Evolutionary conservation across 2,888 invertebrate genomes (phyloP), one percentile per base, ranked within the genome.

Genomic region (Oeneis ivallda): DNA sequence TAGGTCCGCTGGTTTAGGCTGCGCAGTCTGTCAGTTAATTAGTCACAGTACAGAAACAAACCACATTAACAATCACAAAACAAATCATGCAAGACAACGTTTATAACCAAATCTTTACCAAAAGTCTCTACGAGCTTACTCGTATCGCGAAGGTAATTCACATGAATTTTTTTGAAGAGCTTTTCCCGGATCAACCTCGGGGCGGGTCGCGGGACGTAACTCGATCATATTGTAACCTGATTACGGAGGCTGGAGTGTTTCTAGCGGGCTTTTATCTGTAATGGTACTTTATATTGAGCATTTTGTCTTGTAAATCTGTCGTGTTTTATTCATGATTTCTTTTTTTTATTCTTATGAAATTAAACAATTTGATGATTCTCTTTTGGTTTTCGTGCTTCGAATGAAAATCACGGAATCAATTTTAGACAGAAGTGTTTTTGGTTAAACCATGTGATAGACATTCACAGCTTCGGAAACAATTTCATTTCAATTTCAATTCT

Each of bases 221-320:
- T 86, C 82, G 86, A 89, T 89, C 89, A 85, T 83, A 81, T 82
- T 85, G 87, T 86, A 89, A 89, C 85, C 74, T 80, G 86, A 87
- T 89, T 89, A 88, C 76, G 69, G 74, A 74, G 17, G 49, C 79
- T 79, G 76, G 78, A 79, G 79, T 78, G 68, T 68, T 71, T 71
- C 75, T 72, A 70, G 73, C 71, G 79, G 78, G 85, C 89, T 89
- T 88, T 89, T 87, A 88, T 83, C 86, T 79, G 54, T 17, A 54
- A 54, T 37, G 39, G 37, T 54, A 54, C 54, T 34, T 53, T 53
- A 34, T 53, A 53, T 53, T 53, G 53, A 34, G 53, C 53, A 54
- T 54, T 54, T 54, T 39, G 15, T 39, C 54, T 54, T 34, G 10
- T 54, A 54, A 54, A 54, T 37, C 54, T 39, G 39, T 4, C 54